Percentiles rank a stretch among this genome's conserved stretches.
Evolutionary conservation across 2,113 vertebrate species (phyloP).

Genomic region (Pogonocichla stellata): DNA sequence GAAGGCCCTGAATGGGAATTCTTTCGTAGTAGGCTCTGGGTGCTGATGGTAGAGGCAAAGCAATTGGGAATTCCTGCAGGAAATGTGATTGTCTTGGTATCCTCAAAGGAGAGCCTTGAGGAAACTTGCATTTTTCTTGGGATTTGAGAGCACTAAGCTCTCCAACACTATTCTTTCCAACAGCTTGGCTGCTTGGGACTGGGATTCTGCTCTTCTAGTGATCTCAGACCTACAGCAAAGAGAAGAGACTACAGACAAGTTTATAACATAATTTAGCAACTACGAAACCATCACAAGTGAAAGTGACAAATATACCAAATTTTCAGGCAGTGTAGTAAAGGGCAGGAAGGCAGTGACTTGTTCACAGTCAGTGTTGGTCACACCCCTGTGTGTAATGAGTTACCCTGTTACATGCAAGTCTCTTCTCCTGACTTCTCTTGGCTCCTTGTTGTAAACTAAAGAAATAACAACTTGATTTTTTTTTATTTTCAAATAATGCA

Average conservation of each 20-base stretch:
- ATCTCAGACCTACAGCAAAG: neutral
- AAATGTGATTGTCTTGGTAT: neutral
- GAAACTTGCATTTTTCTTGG: neutral
- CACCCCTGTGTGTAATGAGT: neutral
- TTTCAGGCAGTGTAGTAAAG: neutral
- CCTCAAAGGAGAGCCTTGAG: neutral
- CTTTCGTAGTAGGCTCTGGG: neutral
- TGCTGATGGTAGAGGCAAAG: neutral
- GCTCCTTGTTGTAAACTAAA: neutral
- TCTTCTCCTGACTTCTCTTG: neutral
- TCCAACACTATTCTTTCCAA: neutral
- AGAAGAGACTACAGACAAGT: neutral
- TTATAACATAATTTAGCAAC: neutral
- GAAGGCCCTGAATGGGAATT: neutral
- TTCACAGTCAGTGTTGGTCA: neutral
- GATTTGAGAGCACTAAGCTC: neutral
- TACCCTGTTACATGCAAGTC: neutral
- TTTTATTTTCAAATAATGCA: neutral
- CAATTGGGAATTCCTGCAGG: neutral
- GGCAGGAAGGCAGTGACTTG: neutral
- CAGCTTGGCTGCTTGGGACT: neutral
- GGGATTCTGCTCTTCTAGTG: fast-evolving
- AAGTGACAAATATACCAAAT: neutral
- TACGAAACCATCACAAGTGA: neutral
- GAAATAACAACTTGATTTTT: neutral